Base-by-base conservation (phyloP, 35 echinoderm and acorn worm species). In the Chiridota heheva region DNA sequence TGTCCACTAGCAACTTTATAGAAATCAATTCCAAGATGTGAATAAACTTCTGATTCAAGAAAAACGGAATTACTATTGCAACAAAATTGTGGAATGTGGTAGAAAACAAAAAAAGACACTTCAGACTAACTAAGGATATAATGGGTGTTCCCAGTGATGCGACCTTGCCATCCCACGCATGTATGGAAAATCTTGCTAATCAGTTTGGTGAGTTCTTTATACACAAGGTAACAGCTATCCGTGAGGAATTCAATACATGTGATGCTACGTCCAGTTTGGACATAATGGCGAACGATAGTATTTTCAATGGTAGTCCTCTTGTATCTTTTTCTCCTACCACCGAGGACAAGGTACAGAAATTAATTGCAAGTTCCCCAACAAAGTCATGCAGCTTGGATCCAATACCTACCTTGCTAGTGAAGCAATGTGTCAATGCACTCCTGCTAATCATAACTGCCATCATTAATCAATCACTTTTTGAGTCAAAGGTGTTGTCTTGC, bases 351-450 rank as follows among this genome's bases (percentile, higher is more conserved):
- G 20, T 86, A 30, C 51, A 58, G 1, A 58, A 59, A 76, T 37
- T 44, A 36, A 86, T 63, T 33, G 24, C 76, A 25, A 71, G 55
- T 25, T 29, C 56, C 6, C 69, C 69, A 41, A 15, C 37, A 46
- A 86, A 86, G 39, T 17, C 41, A 58, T 78, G 46, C 37, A 43
- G 2, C 16, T 13, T 13, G 29, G 47, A 59, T 33, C 73, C 82
- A 28, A 42, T 85, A 28, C 81, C 81, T 2, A 84, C 66, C 51
- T 84, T 42, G 64, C 17, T 86, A 32, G 36, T 75, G 17, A 86
- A 86, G 36, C 7, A 74, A 67, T 73, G 47, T 73, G 20, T 73
- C 1, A 33, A 61, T 40, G 49, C 17, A 7, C 55, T 85, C 15
- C 45, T 73, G 4, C 82, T 58, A 22, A 32, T 84, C 6, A 74